Evolutionary conservation across 2,888 invertebrate species (phyloP).

Genomic region (Agrochola litura): DNA sequence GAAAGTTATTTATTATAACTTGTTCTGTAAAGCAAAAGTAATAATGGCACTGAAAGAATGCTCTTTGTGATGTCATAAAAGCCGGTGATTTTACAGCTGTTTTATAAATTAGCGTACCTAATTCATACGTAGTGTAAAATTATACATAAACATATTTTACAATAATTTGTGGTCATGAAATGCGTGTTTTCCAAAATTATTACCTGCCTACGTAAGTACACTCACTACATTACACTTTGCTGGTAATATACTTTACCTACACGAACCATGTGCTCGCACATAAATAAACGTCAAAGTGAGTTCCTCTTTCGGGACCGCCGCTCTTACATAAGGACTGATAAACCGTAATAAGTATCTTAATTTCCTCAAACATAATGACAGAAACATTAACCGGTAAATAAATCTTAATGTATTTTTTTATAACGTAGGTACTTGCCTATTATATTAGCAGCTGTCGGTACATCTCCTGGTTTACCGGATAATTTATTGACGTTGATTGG

Average conservation of each 20-base stretch:
- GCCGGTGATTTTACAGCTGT: background rate
- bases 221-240: background rate
- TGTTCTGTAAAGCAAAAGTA: background rate
- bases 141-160: background rate
- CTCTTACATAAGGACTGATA: conserved; percentile 7
- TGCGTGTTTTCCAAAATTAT: background rate
- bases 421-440: background rate
- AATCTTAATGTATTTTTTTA: background rate
- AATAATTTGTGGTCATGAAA: conserved; percentile 5
- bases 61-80: background rate
- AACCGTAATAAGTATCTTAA: conserved; percentile 15
- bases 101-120: conserved; percentile 7
- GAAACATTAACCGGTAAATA: background rate
- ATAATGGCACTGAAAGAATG: background rate
- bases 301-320: conserved; percentile 12
- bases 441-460: background rate
- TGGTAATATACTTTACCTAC: conserved; percentile 13
- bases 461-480: background rate
- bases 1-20: background rate
- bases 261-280: conserved; percentile 7
- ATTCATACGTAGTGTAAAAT: background rate
- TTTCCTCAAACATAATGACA: conserved; percentile 14
- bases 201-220: background rate
- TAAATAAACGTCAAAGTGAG: conserved; percentile 25
- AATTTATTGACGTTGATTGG: background rate